Conservation (phyloP, 2,113 vertebrate genomes). For the Condylura cristata region DNA sequence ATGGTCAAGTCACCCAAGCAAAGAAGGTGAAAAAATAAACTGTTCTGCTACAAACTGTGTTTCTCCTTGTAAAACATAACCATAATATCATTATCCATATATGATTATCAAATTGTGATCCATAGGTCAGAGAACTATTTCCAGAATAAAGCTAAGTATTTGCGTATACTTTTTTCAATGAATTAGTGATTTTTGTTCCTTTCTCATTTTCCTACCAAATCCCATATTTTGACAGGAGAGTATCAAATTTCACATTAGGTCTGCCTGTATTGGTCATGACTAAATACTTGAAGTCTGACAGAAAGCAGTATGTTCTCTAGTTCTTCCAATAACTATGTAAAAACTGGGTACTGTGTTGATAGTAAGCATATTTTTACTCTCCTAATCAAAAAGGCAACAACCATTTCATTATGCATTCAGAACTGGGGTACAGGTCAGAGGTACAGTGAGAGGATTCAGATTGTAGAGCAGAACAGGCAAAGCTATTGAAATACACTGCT, state of each 20-base stretch:
- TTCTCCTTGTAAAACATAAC: slow-evolving; percentile 27
- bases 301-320: neutral
- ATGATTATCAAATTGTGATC: neutral
- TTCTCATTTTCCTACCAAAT: neutral
- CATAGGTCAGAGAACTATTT: neutral
- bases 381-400: neutral
- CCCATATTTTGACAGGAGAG: neutral
- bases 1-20: slow-evolving; percentile 77
- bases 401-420: no score
- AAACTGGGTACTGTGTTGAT: neutral
- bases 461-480: no score
- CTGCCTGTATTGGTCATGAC: neutral
- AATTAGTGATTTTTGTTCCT: neutral
- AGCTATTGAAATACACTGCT: no score
- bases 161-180: neutral
- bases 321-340: slow-evolving; percentile 17
- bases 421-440: no score
- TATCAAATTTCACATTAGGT: neutral
- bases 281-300: neutral
- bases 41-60: neutral
- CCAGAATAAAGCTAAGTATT: neutral
- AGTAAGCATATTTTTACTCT: neutral
- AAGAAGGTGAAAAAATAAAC: slow-evolving; percentile 33
- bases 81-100: neutral
- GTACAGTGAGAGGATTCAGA: no score